These are phyloP conservation scores for Burhinus bistriatus DNA, from an alignment of 2,113 vertebrate genomes.

Conservation along the genomic window DNA sequence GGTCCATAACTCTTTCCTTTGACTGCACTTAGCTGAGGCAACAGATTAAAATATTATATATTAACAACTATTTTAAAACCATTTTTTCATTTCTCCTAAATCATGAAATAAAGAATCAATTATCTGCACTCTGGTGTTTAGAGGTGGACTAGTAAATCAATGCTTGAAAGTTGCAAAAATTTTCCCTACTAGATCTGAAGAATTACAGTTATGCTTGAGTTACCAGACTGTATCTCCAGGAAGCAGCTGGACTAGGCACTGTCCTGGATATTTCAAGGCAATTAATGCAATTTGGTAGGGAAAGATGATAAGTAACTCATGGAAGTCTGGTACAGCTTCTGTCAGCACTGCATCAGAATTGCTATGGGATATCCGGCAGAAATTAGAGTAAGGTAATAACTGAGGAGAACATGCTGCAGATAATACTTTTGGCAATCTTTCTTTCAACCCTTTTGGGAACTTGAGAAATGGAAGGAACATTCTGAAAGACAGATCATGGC, in stretches of 20 bases:
- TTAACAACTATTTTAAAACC: background rate
- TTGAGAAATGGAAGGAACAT: background rate
- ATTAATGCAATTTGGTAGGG: background rate
- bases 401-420: background rate
- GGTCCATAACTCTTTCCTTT: background rate
- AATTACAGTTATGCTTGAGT: background rate
- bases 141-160: background rate
- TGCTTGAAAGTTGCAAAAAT: background rate
- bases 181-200: background rate
- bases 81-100: background rate
- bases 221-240: background rate
- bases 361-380: background rate
- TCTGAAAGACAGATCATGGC: background rate
- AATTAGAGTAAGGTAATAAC: background rate
- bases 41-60: background rate
- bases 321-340: conserved; percentile 6
- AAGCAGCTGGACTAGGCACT: background rate
- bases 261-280: background rate
- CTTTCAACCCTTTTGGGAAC: background rate
- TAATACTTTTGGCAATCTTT: background rate
- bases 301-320: background rate
- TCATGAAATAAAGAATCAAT: background rate
- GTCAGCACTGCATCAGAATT: background rate
- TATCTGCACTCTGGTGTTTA: background rate
- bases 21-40: background rate